Evolutionary conservation across 2,888 invertebrate species (phyloP), one percentile per base, ranked within the genome.

Genomic region (Caenorhabditis drosophilae): DNA sequence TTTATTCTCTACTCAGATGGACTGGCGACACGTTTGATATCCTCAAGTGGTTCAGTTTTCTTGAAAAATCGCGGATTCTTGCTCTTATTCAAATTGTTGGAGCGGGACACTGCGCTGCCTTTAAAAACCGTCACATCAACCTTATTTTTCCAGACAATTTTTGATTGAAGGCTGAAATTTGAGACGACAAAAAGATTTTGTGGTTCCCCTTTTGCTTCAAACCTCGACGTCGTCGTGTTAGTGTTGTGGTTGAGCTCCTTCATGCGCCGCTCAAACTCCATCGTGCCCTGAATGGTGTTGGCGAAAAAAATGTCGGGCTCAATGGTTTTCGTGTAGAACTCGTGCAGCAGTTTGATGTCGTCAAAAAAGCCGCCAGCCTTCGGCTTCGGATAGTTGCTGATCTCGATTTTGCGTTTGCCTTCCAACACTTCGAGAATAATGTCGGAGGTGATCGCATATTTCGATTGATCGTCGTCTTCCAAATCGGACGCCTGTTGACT

Each of bases 371-470:
- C 42, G 15, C 12, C 15, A 9, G 42, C 23, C 6, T 42, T n/a
- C 25, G 22, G 22, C 23, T n/a, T n/a, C n/a, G n/a, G n/a, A n/a
- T 23, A 23, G 15, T 42, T 42, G 2, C 23, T 25, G 4, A 7
- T 20, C 23, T 20, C 9, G 2, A 23, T 25, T 25, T 42, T 25
- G 9, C 25, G 4, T n/a, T 42, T 42, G 4, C n/a, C n/a, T 23
- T 42, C 42, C 20, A 42, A 20, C 4, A 45, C 45, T 31, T 45
- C 45, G 2, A 45, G 9, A 16, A 45, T 31, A n/a, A 45, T 31
- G 31, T 45, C 45, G 7, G 45, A 12, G 4, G 45, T 45, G 16
- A 45, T 31, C 4, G 45, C 15, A 12, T 23, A 45, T 18, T 45
- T 45, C 25, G 26, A 12, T 7, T 45, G 18, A 4, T 45, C 45